Percentiles rank a stretch among this genome's conserved stretches.
These are phyloP conservation scores for Buphagus erythrorhynchus DNA, from an alignment of 2,797 vertebrate species.

Conservation along the genomic window DNA sequence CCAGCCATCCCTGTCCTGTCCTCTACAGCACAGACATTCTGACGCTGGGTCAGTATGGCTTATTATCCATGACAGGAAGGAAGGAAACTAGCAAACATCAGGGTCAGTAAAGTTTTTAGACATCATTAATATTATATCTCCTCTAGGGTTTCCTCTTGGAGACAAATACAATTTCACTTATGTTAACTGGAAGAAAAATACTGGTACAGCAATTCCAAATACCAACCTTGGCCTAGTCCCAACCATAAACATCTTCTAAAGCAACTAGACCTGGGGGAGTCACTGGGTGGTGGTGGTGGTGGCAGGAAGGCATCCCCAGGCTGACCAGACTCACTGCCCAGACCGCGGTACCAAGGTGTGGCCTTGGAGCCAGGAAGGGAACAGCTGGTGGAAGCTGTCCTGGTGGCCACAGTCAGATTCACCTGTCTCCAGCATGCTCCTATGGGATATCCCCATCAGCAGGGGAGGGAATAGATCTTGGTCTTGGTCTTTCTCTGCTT, in stretches of 20 bases:
- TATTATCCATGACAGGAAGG: not conserved
- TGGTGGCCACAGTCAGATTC: not conserved
- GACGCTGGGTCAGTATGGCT: fast-evolving
- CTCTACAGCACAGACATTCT: not conserved
- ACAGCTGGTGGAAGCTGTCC: not conserved
- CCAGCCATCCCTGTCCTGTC: not conserved
- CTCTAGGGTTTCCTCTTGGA: not conserved
- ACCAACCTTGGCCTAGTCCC: not conserved
- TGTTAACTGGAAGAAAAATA: not conserved
- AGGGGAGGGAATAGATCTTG: not conserved
- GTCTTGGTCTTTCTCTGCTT: not conserved
- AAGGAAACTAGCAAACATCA: not conserved
- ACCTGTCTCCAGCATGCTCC: not conserved
- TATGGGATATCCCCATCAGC: not conserved
- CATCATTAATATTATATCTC: not conserved
- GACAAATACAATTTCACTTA: not conserved
- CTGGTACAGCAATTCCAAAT: not conserved
- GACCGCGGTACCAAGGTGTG: not conserved
- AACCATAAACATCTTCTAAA: not conserved
- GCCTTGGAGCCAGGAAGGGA: not conserved
- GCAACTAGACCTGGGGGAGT: not conserved
- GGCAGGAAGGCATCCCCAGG: not conserved
- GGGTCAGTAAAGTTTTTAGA: not conserved
- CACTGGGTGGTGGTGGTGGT: not conserved
- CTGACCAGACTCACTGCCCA: not conserved